phyloP scores from a whole-genome alignment of 1,140 invertebrate genomes.

The Amyelois transitella region DNA sequence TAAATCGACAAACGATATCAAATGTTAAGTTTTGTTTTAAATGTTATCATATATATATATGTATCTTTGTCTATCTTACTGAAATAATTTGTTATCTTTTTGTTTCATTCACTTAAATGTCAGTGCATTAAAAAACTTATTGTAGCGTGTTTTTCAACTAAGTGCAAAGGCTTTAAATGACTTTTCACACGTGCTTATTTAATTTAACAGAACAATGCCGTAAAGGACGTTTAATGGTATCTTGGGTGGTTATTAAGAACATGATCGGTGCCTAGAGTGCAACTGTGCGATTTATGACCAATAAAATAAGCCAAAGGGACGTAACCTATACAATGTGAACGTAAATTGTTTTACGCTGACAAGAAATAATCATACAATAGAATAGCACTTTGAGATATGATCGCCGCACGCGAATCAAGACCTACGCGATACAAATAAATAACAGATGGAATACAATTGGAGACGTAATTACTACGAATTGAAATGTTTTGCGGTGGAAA shows the following conservation, averaged over 20 bases:
- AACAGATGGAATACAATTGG: neutral
- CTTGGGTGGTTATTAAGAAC: conserved; percentile 38
- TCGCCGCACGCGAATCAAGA: conserved; percentile 17
- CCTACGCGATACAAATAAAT: neutral
- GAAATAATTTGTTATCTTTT: too few species aligned
- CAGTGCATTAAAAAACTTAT: neutral
- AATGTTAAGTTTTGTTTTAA: too few species aligned
- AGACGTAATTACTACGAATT: neutral
- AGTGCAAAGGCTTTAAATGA: neutral
- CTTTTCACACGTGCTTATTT: neutral
- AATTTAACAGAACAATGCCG: conserved; percentile 1
- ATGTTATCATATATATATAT: too few species aligned
- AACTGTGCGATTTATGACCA: conserved; percentile 45
- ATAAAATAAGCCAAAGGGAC: conserved; percentile 45
- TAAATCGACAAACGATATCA: too few species aligned
- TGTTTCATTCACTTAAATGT: too few species aligned
- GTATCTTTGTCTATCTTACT: too few species aligned
- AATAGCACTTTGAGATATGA: conserved; percentile 33
- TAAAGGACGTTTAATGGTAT: conserved; percentile 21
- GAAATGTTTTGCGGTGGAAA: neutral
- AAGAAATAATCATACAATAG: conserved; percentile 27
- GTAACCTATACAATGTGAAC: conserved; percentile 29
- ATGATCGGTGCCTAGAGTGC: conserved; percentile 29
- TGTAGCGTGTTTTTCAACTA: neutral
- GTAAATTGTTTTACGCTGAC: conserved; percentile 59